These are phyloP conservation scores for Lagocephalus sceleratus DNA, from an alignment of 2,797 vertebrate species.

Conservation along the genomic window DNA sequence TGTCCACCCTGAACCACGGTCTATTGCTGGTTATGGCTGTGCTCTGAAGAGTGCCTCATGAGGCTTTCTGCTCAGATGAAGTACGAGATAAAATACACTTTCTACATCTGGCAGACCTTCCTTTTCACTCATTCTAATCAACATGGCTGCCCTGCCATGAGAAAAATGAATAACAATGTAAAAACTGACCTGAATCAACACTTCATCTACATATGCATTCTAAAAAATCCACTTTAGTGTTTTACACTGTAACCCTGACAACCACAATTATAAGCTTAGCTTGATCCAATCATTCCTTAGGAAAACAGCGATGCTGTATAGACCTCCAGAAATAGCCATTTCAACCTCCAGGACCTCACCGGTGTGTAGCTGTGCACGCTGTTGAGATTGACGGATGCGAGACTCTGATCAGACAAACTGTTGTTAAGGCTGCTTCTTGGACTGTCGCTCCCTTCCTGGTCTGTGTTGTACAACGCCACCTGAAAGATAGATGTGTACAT, in stretches of 20 bases:
- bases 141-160: conserved; percentile 21
- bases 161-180: conserved; percentile 31
- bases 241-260: conserved; percentile 10
- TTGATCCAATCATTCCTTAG: background rate
- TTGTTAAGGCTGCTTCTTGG: conserved; percentile 97
- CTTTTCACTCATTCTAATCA: conserved; percentile 45
- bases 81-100: conserved; percentile 47
- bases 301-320: background rate
- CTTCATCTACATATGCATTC: conserved; percentile 21
- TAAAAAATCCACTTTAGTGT: no score
- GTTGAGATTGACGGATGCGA: conserved; percentile 92
- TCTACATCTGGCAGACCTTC: conserved; percentile 41
- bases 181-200: conserved; percentile 17
- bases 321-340: no score
- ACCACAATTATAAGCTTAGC: conserved; percentile 6
- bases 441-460: conserved; percentile 92
- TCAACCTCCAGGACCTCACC: conserved; percentile 63
- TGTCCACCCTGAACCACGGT: conserved; percentile 59
- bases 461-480: conserved; percentile 91
- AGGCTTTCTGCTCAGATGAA: conserved; percentile 51
- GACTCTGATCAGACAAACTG: conserved; percentile 93
- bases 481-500: conserved; percentile 62
- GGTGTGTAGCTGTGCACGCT: conserved; percentile 90
- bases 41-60: conserved; percentile 56
- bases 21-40: conserved; percentile 54